Base-by-base conservation (phyloP, 2,113 vertebrate genomes). In the Siniperca chuatsi region DNA sequence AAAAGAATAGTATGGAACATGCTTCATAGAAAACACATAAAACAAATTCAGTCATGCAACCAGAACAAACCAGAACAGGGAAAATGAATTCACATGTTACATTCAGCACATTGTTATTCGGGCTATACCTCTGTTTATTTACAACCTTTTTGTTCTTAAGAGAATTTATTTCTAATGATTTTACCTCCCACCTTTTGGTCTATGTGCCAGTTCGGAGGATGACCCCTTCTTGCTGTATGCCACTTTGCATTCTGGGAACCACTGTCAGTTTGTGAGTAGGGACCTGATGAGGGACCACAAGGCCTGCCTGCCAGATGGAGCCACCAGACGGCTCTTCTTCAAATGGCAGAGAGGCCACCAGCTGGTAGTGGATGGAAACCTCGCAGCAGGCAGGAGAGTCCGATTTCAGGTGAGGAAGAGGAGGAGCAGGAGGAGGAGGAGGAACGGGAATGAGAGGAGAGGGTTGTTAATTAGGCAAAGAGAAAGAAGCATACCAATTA, bases 261-360 rank as follows among this genome's bases (percentile, higher is more conserved):
- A 97, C 37, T 99, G 98, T 92, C 95, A 80, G 60, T 98, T 99
- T 85, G 95, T 99, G 83, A 98, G 97, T 8, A 95, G 95, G 65
- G 98, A 99, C 92, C 95, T 99, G 88, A 95, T 99, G 94, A 96
- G 98, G 90, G 98, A 99, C 92, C 98, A 99, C 95, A 99, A 98
- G 90, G 98, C 98, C 73, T 97, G 97, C 89, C 92, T 99, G 33
- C 68, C 95, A 0, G 96, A 97, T 46, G 90, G 46, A 0, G 65
- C 82, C 81, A 96, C 93, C 0, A 95, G 94, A 25, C 96, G 88
- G 2, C 96, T 99, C 16, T 99, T 99, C 93, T 98, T 98, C 75
- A 99, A 99, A 92, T 99, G 98, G 98, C 98, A 99, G 91, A 96
- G 97, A 50, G 98, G 97, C 21, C 98, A 99, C 91, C 98, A 99